Percentiles rank a stretch among this genome's conserved stretches.
These are phyloP conservation scores for Pimephales promelas DNA, from an alignment of 2,113 vertebrate species.

Conservation along the genomic window DNA sequence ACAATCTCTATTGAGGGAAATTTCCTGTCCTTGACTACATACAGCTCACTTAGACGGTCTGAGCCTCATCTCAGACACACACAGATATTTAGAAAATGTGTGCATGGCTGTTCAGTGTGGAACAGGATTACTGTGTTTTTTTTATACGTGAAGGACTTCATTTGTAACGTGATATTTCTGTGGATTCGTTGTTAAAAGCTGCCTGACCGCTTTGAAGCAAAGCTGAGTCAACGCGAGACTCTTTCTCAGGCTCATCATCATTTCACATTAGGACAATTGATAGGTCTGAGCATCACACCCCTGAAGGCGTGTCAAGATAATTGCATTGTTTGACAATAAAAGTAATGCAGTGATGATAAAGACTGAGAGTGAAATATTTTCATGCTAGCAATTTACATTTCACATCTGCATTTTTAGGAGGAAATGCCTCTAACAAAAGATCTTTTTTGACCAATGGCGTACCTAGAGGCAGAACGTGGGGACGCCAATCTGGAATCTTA, in stretches of 20 bases:
- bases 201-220: conserved; percentile 51
- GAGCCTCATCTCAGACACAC: neutral
- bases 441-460: conserved; percentile 47
- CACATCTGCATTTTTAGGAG: conserved; percentile 58
- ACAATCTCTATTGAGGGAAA: conserved; percentile 43
- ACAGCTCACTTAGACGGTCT: neutral
- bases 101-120: conserved; percentile 15
- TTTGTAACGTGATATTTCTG: conserved; percentile 23
- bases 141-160: conserved; percentile 24
- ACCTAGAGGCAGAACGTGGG: conserved; percentile 56
- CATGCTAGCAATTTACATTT: conserved; percentile 62
- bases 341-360: conserved; percentile 61
- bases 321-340: conserved; percentile 57
- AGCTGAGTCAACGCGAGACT: conserved; percentile 42
- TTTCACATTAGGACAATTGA: conserved; percentile 56
- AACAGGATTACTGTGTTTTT: conserved; percentile 25
- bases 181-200: conserved; percentile 39
- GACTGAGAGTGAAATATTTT: conserved; percentile 64
- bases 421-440: conserved; percentile 44
- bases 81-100: conserved; percentile 6
- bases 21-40: conserved; percentile 4
- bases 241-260: conserved; percentile 49
- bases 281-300: conserved; percentile 49
- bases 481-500: conserved; percentile 72
- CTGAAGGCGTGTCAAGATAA: conserved; percentile 57